Conservation (phyloP, 30 jellyfish, hydroid and myxozoan species). For the Aurelia coerulea region DNA sequence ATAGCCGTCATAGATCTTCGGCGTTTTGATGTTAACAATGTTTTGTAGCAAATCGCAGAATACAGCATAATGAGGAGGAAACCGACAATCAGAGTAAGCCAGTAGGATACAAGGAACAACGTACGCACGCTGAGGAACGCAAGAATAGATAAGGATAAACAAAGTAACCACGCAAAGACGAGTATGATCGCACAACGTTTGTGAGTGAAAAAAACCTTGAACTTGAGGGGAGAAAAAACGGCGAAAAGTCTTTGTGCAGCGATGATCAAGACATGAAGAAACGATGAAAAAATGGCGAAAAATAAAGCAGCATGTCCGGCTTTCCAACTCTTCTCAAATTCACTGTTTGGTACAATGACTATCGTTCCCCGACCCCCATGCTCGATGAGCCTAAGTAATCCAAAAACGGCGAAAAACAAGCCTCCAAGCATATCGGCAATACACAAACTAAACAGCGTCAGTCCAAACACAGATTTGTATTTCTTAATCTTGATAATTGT, state of each 20-base stretch:
- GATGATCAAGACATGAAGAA: constrained; percentile 15
- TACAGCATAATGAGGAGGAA: constrained; percentile 1
- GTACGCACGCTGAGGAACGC: neutral
- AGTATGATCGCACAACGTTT: constrained; percentile 11
- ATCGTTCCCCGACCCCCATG: constrained; percentile 10
- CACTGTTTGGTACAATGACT: neutral
- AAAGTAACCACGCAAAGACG: constrained; percentile 7
- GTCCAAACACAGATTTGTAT: constrained; percentile 22
- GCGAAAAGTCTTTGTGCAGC: constrained; percentile 38
- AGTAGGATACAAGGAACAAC: neutral
- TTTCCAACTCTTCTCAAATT: constrained; percentile 13
- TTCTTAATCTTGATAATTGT: neutral
- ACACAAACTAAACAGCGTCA: constrained; percentile 29
- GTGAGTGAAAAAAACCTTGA: constrained; percentile 20
- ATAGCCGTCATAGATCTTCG: neutral
- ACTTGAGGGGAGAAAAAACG: constrained; percentile 16
- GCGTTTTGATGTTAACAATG: neutral
- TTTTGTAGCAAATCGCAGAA: constrained; percentile 18
- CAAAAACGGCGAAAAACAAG: constrained; percentile 15
- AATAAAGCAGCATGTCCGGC: constrained; percentile 38
- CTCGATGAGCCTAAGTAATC: constrained; percentile 10
- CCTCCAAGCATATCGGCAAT: constrained; percentile 31
- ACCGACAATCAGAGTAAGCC: neutral
- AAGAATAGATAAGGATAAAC: constrained; percentile 1
- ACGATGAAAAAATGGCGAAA: constrained; percentile 27